Conservation (phyloP, 2,888 invertebrate species). For the Xylocampa areola region DNA sequence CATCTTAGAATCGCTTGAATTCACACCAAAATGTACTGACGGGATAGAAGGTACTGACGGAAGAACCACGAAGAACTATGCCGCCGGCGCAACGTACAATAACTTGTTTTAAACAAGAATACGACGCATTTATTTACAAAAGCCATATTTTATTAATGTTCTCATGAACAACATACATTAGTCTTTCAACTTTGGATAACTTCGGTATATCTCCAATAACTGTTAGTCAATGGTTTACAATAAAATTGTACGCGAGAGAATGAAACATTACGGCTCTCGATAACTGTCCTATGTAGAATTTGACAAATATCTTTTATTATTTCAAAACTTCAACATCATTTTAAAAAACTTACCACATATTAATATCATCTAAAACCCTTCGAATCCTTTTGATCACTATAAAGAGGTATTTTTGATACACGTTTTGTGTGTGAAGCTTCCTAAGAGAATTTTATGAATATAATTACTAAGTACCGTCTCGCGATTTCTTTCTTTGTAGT, state of each 20-base stretch:
- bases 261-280: conserved; percentile 55
- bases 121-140: conserved; percentile 69
- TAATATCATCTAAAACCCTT: conserved; percentile 86
- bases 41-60: conserved; percentile 42
- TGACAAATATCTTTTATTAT: conserved; percentile 76
- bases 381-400: conserved; percentile 86
- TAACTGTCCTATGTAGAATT: conserved; percentile 83
- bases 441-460: conserved; percentile 69
- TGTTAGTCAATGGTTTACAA: conserved; percentile 58
- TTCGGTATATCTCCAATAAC: conserved; percentile 71
- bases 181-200: conserved; percentile 76
- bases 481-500: conserved; percentile 40
- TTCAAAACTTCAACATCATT: conserved; percentile 84
- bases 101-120: conserved; percentile 64
- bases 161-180: conserved; percentile 67
- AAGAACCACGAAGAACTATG: conserved; percentile 38
- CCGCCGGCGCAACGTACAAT: conserved; percentile 28
- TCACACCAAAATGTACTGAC: conserved; percentile 31
- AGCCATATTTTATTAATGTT: conserved; percentile 62
- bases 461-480: conserved; percentile 70
- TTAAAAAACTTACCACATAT: conserved; percentile 84
- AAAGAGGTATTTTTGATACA: conserved; percentile 88
- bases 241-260: conserved; percentile 67
- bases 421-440: conserved; percentile 73
- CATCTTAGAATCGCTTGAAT: conserved; percentile 31